Conservation (phyloP, 1,140 invertebrate genomes). For the Zaprionus kolodkinae region DNA sequence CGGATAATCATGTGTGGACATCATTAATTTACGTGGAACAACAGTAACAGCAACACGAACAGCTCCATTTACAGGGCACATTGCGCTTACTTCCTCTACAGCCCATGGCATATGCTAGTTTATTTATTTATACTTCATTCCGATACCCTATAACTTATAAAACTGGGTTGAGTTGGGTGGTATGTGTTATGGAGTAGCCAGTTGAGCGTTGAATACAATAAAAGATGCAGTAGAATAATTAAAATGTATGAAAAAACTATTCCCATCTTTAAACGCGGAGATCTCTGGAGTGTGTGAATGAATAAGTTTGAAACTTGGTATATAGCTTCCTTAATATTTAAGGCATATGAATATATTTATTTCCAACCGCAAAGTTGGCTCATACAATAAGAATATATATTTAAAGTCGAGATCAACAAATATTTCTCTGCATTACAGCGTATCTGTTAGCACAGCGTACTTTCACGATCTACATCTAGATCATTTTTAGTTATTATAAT, state of each 20-base stretch:
- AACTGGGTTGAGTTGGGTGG: neutral
- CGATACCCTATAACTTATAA: neutral
- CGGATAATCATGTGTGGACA: conserved; percentile 26
- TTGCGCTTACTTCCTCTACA: conserved; percentile 26
- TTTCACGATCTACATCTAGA: neutral
- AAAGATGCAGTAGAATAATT: neutral
- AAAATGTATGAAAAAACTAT: neutral
- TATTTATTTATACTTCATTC: conserved; percentile 29
- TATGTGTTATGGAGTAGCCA: neutral
- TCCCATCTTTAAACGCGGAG: neutral
- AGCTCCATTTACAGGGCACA: conserved; percentile 30
- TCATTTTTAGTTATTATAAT: conserved; percentile 57
- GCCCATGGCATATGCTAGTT: conserved; percentile 3
- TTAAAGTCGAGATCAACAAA: neutral
- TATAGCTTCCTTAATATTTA: neutral
- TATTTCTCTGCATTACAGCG: neutral
- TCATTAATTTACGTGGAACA: conserved; percentile 59
- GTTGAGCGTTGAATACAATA: neutral
- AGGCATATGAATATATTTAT: neutral
- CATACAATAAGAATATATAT: neutral
- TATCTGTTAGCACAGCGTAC: neutral
- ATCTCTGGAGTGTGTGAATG: neutral
- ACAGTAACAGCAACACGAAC: conserved; percentile 5
- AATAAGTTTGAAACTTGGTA: neutral
- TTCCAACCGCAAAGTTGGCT: neutral